These are phyloP conservation scores for Diglossa cyanea DNA, from an alignment of 2,797 vertebrate genomes.

Conservation along the genomic window DNA sequence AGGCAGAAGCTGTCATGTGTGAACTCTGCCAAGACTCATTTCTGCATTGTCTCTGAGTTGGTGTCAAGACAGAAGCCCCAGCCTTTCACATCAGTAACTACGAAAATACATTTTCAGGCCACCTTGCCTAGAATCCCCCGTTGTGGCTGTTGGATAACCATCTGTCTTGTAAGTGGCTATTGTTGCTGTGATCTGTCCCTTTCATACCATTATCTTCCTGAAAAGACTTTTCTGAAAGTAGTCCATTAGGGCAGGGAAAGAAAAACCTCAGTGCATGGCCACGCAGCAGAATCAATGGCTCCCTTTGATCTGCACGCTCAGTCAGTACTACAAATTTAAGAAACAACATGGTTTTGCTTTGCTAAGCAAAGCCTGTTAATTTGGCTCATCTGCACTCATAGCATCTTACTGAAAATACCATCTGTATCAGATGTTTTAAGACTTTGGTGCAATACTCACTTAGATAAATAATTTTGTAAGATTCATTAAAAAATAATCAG, in stretches of 20 bases:
- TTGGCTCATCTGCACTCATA: constrained; percentile 38
- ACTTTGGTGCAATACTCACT: constrained; percentile 58
- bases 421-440: constrained; percentile 55
- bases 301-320: constrained; percentile 1
- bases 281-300: background rate
- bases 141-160: constrained; percentile 20
- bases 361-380: constrained; percentile 57
- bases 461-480: constrained; percentile 66
- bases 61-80: background rate
- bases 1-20: background rate
- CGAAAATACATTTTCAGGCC: constrained; percentile 26
- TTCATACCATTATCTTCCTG: constrained; percentile 19
- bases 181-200: constrained; percentile 28
- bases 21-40: constrained; percentile 3
- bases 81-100: background rate
- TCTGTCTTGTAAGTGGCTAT: constrained; percentile 13
- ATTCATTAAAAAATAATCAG: constrained; percentile 66
- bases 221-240: constrained; percentile 49
- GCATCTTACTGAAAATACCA: constrained; percentile 34
- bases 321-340: constrained; percentile 31
- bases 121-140: background rate
- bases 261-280: background rate
- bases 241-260: background rate
- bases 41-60: background rate
- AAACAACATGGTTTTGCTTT: constrained; percentile 54